Evolutionary conservation across 2,797 vertebrate genomes (phyloP), one percentile per base, ranked within the genome.

Genomic region (Bradypus variegatus): DNA sequence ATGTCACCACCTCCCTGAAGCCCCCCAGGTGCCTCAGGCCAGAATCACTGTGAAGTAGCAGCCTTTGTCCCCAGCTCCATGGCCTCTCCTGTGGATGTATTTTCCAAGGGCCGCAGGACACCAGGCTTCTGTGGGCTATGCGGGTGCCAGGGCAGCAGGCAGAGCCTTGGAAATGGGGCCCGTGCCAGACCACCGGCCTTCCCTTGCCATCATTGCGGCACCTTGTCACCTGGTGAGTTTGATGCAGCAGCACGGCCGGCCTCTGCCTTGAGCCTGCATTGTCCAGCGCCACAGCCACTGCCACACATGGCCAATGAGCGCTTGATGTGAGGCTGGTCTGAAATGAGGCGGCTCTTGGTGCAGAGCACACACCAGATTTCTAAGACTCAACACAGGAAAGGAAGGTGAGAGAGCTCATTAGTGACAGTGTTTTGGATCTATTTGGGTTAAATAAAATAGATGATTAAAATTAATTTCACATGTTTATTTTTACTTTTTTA

Each of bases 311-410:
- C 62, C 21, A 0, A 62, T 25, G 67, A 25, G 69, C 1, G 0
- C 58, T 19, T 25, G 36, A 8, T 13, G 2, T 38, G 72, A 15
- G 58, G 69, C 72, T 5, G 76, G 3, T 6, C 31, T 6, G 31
- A 11, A 29, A n/a, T 21, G n/a, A 36, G 27, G 21, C 12, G 38
- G 9, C 23, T 65, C 50, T 29, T 0, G 41, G 50, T 7, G 5
- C 45, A 4, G 19, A 1, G 5, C 5, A 60, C 19, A 1, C 0
- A 31, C 70, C 16, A 13, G 33, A 1, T 15, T 8, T 23, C 41
- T 13, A 10, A 65, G 62, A 65, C 29, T 64, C 29, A 12, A 13
- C 10, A 65, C 29, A 65, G 29, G 29, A 65, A 41, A 19, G 70
- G 73, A 41, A 29, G 4, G 4, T 27, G 58, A 6, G 9, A 16